Evolutionary conservation across 1,140 invertebrate genomes (phyloP).

Genomic region (Manduca sexta): DNA sequence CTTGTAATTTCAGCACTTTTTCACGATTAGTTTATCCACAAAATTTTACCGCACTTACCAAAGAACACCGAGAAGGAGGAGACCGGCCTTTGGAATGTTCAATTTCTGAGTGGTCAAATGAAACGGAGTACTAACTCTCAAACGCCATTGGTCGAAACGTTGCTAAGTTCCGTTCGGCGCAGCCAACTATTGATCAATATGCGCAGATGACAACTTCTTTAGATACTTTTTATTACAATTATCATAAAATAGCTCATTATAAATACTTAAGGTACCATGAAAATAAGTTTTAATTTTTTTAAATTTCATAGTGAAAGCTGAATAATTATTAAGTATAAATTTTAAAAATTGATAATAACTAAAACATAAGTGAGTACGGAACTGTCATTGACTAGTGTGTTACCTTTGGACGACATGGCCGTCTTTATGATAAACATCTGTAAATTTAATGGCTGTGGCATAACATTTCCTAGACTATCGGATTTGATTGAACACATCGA

Average conservation of each 20-base stretch:
- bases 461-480: conserved; percentile 84
- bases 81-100: conserved; percentile 79
- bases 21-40: conserved; percentile 64
- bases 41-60: conserved; percentile 75
- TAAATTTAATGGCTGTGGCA: conserved; percentile 89
- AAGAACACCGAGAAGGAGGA: conserved; percentile 76
- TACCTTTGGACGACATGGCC: conserved; percentile 78
- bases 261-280: background rate
- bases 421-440: conserved; percentile 90
- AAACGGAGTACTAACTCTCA: conserved; percentile 60
- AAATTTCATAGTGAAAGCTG: background rate
- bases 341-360: background rate
- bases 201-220: conserved; percentile 37
- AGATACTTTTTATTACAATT: conserved; percentile 29
- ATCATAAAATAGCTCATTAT: background rate
- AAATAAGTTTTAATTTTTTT: background rate
- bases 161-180: conserved; percentile 47
- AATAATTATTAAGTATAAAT: background rate
- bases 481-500: conserved; percentile 90
- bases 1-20: conserved; percentile 57
- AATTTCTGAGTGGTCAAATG: conserved; percentile 73
- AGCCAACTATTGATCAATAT: conserved; percentile 62
- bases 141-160: conserved; percentile 53
- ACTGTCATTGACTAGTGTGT: conserved; percentile 51
- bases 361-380: conserved; percentile 22